Conservation (phyloP, 1,140 invertebrate species). For the Drosophila orena region DNA sequence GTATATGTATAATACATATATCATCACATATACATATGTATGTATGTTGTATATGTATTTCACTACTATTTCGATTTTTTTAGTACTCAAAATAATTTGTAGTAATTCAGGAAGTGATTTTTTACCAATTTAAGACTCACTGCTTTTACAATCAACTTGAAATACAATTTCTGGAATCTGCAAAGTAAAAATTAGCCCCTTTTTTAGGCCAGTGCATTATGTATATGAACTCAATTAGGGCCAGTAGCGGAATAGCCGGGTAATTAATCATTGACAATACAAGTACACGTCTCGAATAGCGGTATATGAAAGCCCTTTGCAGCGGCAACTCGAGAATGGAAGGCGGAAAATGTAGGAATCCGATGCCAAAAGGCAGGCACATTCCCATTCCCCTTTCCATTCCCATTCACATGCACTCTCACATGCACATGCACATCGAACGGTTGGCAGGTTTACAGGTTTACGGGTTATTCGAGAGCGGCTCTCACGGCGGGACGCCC, state of each 20-base stretch:
- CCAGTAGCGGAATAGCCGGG: slow-evolving; percentile 41
- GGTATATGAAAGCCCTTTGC: slow-evolving; percentile 41
- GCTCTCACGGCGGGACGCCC: slow-evolving; percentile 51
- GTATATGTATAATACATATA: too few species aligned
- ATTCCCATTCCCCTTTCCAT: slow-evolving; percentile 17
- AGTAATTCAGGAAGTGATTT: too few species aligned
- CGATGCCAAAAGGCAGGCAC: slow-evolving; percentile 14
- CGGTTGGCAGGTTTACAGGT: slow-evolving; percentile 57
- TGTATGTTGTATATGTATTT: too few species aligned
- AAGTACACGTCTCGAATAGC: slow-evolving; percentile 33
- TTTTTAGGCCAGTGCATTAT: slow-evolving; percentile 8
- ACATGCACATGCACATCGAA: slow-evolving; percentile 43
- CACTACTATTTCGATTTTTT: too few species aligned
- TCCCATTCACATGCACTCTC: slow-evolving; percentile 25
- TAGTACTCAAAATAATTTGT: too few species aligned
- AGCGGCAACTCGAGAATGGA: slow-evolving; percentile 29
- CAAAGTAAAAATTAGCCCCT: background rate
- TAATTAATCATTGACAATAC: slow-evolving; percentile 68
- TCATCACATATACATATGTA: too few species aligned
- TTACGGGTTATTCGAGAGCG: slow-evolving; percentile 57
- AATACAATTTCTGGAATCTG: too few species aligned
- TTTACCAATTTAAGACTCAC: too few species aligned
- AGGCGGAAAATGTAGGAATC: slow-evolving; percentile 18
- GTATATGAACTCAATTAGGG: slow-evolving; percentile 70
- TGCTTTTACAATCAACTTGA: too few species aligned